A percentile compares a stretch with the other conserved stretches of the same genome.
Conservation (phyloP, 2,888 invertebrate genomes). For the Dolichomitus sp. region DNA sequence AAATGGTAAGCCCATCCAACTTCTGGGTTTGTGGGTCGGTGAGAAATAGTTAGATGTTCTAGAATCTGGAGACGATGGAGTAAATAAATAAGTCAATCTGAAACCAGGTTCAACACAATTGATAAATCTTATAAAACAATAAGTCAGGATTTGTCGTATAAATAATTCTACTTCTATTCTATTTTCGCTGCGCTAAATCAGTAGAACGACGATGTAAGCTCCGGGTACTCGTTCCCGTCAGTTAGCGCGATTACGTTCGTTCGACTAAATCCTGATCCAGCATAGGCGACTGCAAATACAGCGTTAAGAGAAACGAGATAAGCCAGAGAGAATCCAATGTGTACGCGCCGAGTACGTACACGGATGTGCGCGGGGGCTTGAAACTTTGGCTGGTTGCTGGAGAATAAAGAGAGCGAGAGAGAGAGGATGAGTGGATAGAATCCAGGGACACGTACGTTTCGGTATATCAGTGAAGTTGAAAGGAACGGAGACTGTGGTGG, state of each 20-base stretch:
- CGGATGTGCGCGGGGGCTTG: slow-evolving; percentile 9
- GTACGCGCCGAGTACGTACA: slow-evolving; percentile 7
- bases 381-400: slow-evolving; percentile 5
- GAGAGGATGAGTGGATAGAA: slow-evolving; percentile 9
- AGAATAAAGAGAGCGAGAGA: background rate
- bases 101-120: too few species aligned
- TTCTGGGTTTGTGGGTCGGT: too few species aligned
- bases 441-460: slow-evolving; percentile 22
- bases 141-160: background rate
- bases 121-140: background rate
- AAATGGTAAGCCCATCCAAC: too few species aligned
- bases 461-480: background rate
- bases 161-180: background rate
- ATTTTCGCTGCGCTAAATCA: slow-evolving; percentile 7
- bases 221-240: slow-evolving; percentile 26
- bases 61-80: too few species aligned
- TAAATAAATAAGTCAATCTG: too few species aligned
- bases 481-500: background rate
- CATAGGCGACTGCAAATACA: slow-evolving; percentile 44
- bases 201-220: background rate
- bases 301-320: slow-evolving; percentile 44
- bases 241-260: slow-evolving; percentile 47
- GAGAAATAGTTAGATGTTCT: too few species aligned
- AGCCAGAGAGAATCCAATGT: slow-evolving; percentile 23
- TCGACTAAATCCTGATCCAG: slow-evolving; percentile 42